phyloP scores from a whole-genome alignment of 1,140 invertebrate species.

The Conus betulinus region DNA sequence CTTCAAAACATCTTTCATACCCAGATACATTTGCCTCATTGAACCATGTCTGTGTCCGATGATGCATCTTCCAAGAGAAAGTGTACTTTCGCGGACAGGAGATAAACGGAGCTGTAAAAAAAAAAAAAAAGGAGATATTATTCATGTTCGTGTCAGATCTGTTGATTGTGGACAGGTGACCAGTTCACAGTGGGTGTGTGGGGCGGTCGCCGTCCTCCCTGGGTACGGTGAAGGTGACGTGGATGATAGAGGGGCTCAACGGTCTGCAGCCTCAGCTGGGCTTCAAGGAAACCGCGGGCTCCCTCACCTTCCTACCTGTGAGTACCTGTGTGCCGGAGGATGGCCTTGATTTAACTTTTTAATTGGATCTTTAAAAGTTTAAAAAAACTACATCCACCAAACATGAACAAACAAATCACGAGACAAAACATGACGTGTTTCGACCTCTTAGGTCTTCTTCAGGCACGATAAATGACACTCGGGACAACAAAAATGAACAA shows the following conservation, averaged over 20 bases:
- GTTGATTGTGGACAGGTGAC: slow-evolving; percentile 52
- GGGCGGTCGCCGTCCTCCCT: slow-evolving; percentile 52
- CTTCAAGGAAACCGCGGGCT: slow-evolving; percentile 54
- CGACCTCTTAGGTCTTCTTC: too few species aligned
- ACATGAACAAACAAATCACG: too few species aligned
- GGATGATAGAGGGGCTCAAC: slow-evolving; percentile 61
- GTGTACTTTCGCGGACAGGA: neutral
- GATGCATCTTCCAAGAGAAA: too few species aligned
- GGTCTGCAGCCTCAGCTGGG: slow-evolving; percentile 51
- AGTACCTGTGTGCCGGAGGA: slow-evolving; percentile 19
- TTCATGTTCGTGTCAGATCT: neutral
- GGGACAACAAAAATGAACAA: too few species aligned
- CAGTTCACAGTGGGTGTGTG: slow-evolving; percentile 52
- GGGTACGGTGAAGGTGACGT: slow-evolving; percentile 65
- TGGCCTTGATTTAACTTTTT: too few species aligned
- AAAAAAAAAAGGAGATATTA: neutral
- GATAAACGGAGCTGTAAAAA: neutral
- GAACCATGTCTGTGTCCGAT: too few species aligned
- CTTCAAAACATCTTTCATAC: too few species aligned
- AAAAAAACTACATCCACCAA: too few species aligned
- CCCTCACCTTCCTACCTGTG: slow-evolving; percentile 64
- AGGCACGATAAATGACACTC: too few species aligned
- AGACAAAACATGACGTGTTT: too few species aligned
- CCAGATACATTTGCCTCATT: too few species aligned
- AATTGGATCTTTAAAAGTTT: too few species aligned